Base-by-base conservation (phyloP, 2,113 vertebrate genomes). In the Talpa occidentalis region DNA sequence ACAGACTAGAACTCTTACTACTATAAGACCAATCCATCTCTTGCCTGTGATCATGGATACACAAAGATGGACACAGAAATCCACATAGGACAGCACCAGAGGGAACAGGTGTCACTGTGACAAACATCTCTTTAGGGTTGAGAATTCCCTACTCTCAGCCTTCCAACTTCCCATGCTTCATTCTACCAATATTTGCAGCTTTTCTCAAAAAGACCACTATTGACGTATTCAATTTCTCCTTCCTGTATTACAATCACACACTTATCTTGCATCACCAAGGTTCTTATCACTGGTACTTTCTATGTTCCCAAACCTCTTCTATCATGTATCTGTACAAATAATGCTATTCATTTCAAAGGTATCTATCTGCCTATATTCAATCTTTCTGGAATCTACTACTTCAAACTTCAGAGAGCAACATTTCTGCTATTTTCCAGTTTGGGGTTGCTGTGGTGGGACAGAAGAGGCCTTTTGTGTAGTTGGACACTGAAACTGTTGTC, bases 261-360 rank as follows among this genome's bases (percentile, higher is more conserved):
- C 7, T 62, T 16, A 32, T 37, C 47, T 87, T 72, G 40, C 60
- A 42, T 89, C 44, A 89, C 32, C 72, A 87, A 88, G 64, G 72
- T 70, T 91, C 70, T 89, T 62, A 32, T 66, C 32, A 94, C 0
- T 62, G n/a, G 9, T 44, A 22, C 66, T 79, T 91, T 66, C 84
- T 40, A 60, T 59, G 49, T 85, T 73, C 37, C 84, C 67, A 94
- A 90, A 95, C 16, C 56, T 90, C 35, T 60, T 73, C 54, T 47
- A 12, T 16, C 60, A 74, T 4, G 17, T 5, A 70, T 24, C 59
- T 47, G 62, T 10, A 47, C 22, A 90, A 78, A 88, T 64, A 49
- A 44, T 44, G 37, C 67, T 84, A 59, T 66, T 81, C 77, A 69
- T 72, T 84, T 35, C 72, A 73, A 47, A 92, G 16, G 35, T 66